A percentile compares a stretch with the other conserved stretches of the same genome.
Evolutionary conservation across 2,113 vertebrate genomes (phyloP).

Genomic region (Thryonomys swinderianus): DNA sequence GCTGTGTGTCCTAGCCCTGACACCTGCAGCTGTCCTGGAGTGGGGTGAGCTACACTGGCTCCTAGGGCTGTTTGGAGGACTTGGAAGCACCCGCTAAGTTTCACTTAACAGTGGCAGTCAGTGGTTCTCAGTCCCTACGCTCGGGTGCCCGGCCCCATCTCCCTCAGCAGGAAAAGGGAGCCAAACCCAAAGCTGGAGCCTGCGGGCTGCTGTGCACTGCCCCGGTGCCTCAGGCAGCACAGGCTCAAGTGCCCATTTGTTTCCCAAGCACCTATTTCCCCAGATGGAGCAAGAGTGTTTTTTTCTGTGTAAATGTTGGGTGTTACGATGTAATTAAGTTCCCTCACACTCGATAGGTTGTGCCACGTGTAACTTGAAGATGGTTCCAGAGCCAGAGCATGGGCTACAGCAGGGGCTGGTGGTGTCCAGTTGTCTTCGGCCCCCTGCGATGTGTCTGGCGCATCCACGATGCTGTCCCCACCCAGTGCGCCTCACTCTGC

Average conservation of each 20-base stretch:
- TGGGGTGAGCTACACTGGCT: not conserved
- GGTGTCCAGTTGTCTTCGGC: not conserved
- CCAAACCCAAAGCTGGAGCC: not conserved
- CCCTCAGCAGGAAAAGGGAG: not conserved
- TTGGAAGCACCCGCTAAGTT: not conserved
- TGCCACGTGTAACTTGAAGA: not conserved
- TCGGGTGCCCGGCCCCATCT: not conserved
- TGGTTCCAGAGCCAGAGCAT: too few relatives aligned
- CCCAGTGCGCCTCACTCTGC: not conserved
- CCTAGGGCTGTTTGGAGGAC: too few relatives aligned
- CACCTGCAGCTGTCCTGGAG: not conserved
- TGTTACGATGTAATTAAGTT: not conserved
- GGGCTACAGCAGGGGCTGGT: not conserved
- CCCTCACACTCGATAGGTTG: not conserved
- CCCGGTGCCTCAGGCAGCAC: not conserved
- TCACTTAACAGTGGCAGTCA: not conserved
- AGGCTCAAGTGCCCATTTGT: constrained; percentile 67
- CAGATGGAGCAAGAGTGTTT: constrained; percentile 57
- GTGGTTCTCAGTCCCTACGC: not conserved
- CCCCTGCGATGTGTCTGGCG: not conserved
- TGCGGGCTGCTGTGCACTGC: not conserved
- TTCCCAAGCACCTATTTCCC: constrained; percentile 86
- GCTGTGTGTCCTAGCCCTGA: not conserved
- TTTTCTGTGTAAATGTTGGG: constrained; percentile 37
- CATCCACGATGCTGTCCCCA: not conserved